Percentiles rank a stretch among this genome's conserved stretches.
Evolutionary conservation across 1,140 invertebrate genomes (phyloP).

Genomic region (Eulimnadia texana): DNA sequence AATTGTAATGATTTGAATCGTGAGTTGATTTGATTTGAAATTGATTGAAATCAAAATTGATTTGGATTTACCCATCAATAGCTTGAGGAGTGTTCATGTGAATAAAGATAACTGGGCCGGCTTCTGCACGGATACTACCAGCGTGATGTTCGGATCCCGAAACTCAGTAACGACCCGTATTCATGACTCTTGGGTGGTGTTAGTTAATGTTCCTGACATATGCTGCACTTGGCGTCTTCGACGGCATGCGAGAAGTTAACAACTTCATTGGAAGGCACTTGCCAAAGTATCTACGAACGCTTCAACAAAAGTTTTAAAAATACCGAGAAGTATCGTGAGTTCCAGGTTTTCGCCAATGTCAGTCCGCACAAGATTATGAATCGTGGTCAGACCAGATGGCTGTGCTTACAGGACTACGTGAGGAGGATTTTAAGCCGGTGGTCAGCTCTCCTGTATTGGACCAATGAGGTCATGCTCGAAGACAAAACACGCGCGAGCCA

Average conservation of each 20-base stretch:
- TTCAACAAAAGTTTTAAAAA: slow-evolving; percentile 25
- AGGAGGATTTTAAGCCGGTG: slow-evolving; percentile 27
- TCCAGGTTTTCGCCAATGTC: slow-evolving; percentile 24
- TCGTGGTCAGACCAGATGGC: slow-evolving; percentile 28
- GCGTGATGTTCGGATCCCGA: too few species aligned
- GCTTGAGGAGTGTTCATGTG: too few species aligned
- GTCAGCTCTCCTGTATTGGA: slow-evolving; percentile 24
- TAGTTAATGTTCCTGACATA: slow-evolving; percentile 27
- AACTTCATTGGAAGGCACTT: slow-evolving; percentile 22
- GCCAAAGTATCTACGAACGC: slow-evolving; percentile 23
- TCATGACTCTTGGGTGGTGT: slow-evolving; percentile 22
- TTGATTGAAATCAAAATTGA: too few species aligned
- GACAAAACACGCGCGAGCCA: slow-evolving; percentile 27
- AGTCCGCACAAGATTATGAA: slow-evolving; percentile 26
- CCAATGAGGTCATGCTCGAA: too few species aligned
- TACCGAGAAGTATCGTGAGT: slow-evolving; percentile 24
- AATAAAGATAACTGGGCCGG: too few species aligned
- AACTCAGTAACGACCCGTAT: too few species aligned
- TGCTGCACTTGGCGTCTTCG: slow-evolving; percentile 23
- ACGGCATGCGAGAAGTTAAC: slow-evolving; percentile 25
- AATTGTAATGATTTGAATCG: too few species aligned
- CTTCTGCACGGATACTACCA: too few species aligned
- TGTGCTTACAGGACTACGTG: slow-evolving; percentile 26
- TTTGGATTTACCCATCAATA: too few species aligned
- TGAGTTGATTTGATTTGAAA: too few species aligned